Conservation (phyloP, 2,888 invertebrate genomes). For the Scaptomyza parva region DNA sequence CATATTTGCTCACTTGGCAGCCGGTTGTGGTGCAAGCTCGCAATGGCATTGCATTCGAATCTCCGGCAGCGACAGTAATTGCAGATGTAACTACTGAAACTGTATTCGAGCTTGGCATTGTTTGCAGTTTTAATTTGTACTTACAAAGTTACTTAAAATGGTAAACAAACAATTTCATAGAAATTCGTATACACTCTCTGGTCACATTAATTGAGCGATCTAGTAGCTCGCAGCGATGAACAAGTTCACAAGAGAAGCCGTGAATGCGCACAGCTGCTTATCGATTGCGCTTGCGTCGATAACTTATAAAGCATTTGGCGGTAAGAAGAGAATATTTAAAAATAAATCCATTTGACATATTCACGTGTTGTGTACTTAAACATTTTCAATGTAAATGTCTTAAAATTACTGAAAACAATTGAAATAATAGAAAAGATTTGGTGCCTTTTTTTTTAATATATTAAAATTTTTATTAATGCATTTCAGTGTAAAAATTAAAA, state of each 20-base stretch:
- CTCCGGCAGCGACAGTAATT: background rate
- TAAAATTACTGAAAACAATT: too few species aligned
- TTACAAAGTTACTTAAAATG: background rate
- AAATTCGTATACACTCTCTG: background rate
- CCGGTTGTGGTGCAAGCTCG: conserved; percentile 54
- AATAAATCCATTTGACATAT: conserved; percentile 21
- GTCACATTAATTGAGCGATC: conserved; percentile 36
- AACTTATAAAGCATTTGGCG: conserved; percentile 18
- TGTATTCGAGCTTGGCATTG: conserved; percentile 1
- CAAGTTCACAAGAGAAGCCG: conserved; percentile 39
- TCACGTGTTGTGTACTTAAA: too few species aligned
- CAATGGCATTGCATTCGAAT: conserved; percentile 25
- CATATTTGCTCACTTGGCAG: conserved; percentile 66
- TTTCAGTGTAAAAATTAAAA: conserved; percentile 81
- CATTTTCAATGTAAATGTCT: too few species aligned
- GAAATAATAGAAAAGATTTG: conserved; percentile 12
- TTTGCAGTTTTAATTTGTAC: conserved; percentile 36
- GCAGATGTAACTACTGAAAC: background rate
- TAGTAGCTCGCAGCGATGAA: conserved; percentile 9
- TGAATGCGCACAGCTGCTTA: conserved; percentile 46
- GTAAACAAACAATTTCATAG: conserved; percentile 16
- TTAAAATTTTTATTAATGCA: conserved; percentile 77
- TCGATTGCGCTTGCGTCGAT: conserved; percentile 42
- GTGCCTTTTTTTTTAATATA: conserved; percentile 62
- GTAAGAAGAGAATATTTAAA: conserved; percentile 1